Conservation (phyloP, 2,113 vertebrate genomes). For the Harpagus bidentatus region DNA sequence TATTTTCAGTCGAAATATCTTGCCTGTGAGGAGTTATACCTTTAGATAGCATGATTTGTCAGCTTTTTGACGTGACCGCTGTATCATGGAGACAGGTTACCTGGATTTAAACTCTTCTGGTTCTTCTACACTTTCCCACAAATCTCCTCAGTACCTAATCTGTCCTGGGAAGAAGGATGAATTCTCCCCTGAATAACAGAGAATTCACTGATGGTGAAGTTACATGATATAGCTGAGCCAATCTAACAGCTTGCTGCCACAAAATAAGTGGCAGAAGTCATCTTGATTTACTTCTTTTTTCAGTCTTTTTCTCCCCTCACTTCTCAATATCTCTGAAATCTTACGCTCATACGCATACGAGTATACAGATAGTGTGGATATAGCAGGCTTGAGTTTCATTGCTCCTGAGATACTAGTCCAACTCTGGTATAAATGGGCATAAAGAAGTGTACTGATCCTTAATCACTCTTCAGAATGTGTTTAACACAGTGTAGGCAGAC, state of each 20-base stretch:
- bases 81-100: neutral
- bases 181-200: neutral
- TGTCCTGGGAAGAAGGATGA: neutral
- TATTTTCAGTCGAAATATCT: neutral
- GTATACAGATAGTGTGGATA: neutral
- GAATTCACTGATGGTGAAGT: neutral
- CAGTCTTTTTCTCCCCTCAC: neutral
- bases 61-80: neutral
- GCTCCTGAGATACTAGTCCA: neutral
- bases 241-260: neutral
- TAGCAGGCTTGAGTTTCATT: neutral
- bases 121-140: neutral
- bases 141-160: neutral
- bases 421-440: neutral
- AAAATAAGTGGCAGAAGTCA: neutral
- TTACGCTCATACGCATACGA: accelerated
- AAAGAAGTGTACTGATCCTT: neutral
- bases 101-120: neutral
- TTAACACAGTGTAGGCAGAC: neutral
- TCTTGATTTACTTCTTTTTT: neutral
- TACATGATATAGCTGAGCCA: neutral
- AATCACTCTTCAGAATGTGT: neutral
- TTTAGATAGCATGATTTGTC: neutral
- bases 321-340: neutral
- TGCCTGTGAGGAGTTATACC: neutral